These are phyloP conservation scores for Scaptomyza cyrtandrae DNA, from an alignment of 2,888 invertebrate species.

Conservation along the genomic window DNA sequence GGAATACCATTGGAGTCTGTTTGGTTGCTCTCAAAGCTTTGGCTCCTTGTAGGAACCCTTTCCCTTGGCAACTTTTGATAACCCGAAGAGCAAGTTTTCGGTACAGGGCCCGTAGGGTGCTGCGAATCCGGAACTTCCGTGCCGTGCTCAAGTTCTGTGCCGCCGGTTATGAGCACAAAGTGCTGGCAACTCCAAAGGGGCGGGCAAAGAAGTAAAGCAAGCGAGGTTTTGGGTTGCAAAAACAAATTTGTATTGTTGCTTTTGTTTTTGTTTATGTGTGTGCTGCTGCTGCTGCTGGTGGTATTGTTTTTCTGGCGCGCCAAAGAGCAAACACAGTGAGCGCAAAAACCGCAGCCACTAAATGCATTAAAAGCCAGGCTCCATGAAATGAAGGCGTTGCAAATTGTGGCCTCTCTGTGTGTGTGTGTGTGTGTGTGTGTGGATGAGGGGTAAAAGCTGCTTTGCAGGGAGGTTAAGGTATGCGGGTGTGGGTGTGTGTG, in stretches of 20 bases:
- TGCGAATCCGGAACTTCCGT: conserved; percentile 73
- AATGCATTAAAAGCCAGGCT: conserved; percentile 73
- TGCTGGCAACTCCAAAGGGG: neutral
- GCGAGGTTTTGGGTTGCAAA: conserved; percentile 40
- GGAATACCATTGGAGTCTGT: conserved; percentile 3
- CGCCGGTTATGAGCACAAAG: conserved; percentile 51
- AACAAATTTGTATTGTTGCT: conserved; percentile 70
- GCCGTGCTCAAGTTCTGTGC: conserved; percentile 70
- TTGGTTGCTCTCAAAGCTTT: conserved; percentile 3
- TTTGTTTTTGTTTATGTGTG: conserved; percentile 30
- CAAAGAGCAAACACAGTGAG: conserved; percentile 77
- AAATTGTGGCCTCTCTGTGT: conserved; percentile 36
- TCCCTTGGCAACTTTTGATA: conserved; percentile 32
- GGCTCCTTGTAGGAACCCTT: neutral
- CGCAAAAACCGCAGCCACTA: conserved; percentile 78
- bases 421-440: neutral
- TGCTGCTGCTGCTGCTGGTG: conserved; percentile 9
- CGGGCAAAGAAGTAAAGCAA: conserved; percentile 19
- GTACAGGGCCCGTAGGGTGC: conserved; percentile 24
- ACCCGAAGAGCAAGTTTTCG: conserved; percentile 45
- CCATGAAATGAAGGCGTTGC: conserved; percentile 57
- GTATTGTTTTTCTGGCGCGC: conserved; percentile 63
- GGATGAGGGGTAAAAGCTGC: neutral
- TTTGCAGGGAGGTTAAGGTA: neutral
- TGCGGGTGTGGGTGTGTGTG: neutral